Conservation (phyloP, 2,113 vertebrate genomes). For the Leptodactylus fuscus region DNA sequence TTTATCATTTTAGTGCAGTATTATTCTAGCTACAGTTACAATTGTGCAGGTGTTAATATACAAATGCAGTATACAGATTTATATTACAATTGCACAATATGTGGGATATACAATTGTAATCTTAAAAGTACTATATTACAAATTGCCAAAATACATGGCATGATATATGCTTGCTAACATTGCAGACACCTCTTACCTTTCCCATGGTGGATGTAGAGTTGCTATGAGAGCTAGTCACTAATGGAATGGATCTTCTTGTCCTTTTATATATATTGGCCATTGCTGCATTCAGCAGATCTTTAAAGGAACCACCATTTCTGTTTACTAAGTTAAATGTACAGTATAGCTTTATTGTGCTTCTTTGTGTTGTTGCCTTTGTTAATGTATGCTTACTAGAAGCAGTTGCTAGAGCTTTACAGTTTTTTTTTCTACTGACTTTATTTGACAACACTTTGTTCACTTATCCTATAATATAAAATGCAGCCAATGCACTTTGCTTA, state of each 20-base stretch:
- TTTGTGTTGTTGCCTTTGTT: slow-evolving; percentile 29
- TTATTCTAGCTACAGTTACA: not conserved
- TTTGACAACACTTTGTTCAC: not conserved
- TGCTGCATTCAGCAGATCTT: slow-evolving; percentile 37
- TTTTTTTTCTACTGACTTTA: not conserved
- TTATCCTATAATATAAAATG: not conserved
- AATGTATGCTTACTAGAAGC: slow-evolving; percentile 38
- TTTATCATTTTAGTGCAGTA: not conserved
- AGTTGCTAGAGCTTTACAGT: not conserved
- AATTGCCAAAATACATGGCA: no score
- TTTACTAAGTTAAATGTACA: slow-evolving; percentile 34
- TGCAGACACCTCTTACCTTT: slow-evolving; percentile 20
- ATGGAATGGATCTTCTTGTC: not conserved
- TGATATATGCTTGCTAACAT: not conserved
- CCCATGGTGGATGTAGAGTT: slow-evolving; percentile 15
- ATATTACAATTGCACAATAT: not conserved
- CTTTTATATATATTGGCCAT: slow-evolving; percentile 35
- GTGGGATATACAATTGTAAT: no score
- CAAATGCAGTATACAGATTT: not conserved
- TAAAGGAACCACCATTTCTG: slow-evolving; percentile 17
- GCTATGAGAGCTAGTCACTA: not conserved
- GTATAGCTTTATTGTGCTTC: slow-evolving; percentile 15
- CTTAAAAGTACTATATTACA: no score
- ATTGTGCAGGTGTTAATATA: not conserved
- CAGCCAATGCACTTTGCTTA: not conserved